These are phyloP conservation scores for Altica lythri DNA, from an alignment of 2,888 invertebrate species.

Conservation along the genomic window DNA sequence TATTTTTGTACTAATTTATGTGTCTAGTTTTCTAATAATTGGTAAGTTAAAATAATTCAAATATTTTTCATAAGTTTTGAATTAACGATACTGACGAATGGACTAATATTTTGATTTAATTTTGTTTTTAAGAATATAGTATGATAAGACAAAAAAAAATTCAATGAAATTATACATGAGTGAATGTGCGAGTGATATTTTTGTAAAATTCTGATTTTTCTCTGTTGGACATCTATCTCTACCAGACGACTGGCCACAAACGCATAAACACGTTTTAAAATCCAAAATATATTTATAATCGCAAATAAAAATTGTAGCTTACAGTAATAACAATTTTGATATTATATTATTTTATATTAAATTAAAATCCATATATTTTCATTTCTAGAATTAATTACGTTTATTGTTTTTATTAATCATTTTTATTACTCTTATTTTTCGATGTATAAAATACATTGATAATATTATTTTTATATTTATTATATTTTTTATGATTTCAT, in stretches of 20 bases:
- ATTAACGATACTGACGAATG: not conserved
- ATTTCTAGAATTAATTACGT: too few relatives aligned
- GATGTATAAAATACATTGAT: too few relatives aligned
- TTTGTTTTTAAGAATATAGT: slow-evolving; percentile 26
- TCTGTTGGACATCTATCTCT: slow-evolving; percentile 40
- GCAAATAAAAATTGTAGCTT: not conserved
- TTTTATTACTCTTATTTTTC: too few relatives aligned
- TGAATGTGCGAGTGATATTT: slow-evolving; percentile 44
- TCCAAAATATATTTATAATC: not conserved
- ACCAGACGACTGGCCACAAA: slow-evolving; percentile 20
- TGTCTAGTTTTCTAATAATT: too few relatives aligned
- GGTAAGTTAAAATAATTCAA: slow-evolving; percentile 4
- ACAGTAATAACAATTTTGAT: slow-evolving; percentile 1
- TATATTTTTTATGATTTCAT: too few relatives aligned
- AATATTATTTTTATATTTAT: too few relatives aligned
- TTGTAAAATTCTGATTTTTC: slow-evolving; percentile 45
- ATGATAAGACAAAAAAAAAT: slow-evolving; percentile 30
- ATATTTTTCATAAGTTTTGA: slow-evolving; percentile 5
- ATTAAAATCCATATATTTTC: too few relatives aligned
- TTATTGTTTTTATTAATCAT: too few relatives aligned
- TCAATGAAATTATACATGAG: slow-evolving; percentile 43
- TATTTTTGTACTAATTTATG: too few relatives aligned
- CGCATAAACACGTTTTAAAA: not conserved
- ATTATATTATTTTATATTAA: too few relatives aligned
- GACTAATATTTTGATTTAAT: slow-evolving; percentile 27